Conservation (phyloP, 2,113 vertebrate genomes). For the Catharus fuscescens region DNA sequence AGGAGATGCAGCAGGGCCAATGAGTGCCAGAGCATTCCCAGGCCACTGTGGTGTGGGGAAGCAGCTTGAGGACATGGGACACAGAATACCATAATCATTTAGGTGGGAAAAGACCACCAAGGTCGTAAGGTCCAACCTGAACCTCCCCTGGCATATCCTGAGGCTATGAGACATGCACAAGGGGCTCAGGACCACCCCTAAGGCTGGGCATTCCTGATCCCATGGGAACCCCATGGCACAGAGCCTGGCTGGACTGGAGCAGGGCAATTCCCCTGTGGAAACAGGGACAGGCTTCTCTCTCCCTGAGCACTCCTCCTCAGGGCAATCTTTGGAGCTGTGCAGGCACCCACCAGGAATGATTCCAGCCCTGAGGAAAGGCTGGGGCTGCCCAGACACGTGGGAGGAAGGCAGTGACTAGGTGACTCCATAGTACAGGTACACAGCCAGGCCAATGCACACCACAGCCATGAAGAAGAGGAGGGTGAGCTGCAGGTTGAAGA, state of each 20-base stretch:
- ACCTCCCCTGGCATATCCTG: neutral
- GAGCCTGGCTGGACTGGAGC: neutral
- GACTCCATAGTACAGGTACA: constrained; percentile 86
- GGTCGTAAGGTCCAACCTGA: neutral
- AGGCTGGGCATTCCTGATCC: accelerated
- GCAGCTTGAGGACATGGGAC: neutral
- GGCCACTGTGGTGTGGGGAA: neutral
- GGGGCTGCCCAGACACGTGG: accelerated
- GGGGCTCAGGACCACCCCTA: accelerated
- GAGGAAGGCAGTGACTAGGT: neutral
- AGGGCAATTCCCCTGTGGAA: neutral
- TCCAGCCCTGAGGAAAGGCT: neutral
- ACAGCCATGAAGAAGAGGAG: constrained; percentile 82
- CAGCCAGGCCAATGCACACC: constrained; percentile 81
- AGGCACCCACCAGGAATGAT: accelerated
- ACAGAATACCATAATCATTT: neutral
- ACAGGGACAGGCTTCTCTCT: neutral
- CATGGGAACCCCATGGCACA: accelerated
- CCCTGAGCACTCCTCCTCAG: accelerated
- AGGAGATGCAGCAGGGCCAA: neutral
- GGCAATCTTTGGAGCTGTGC: neutral
- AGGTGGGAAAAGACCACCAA: neutral
- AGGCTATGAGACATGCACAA: accelerated
- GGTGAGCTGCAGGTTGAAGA: constrained; percentile 87
- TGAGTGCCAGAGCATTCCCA: neutral